Conservation (phyloP, 2,888 invertebrate species). For the Lasioglossum pauxillum region DNA sequence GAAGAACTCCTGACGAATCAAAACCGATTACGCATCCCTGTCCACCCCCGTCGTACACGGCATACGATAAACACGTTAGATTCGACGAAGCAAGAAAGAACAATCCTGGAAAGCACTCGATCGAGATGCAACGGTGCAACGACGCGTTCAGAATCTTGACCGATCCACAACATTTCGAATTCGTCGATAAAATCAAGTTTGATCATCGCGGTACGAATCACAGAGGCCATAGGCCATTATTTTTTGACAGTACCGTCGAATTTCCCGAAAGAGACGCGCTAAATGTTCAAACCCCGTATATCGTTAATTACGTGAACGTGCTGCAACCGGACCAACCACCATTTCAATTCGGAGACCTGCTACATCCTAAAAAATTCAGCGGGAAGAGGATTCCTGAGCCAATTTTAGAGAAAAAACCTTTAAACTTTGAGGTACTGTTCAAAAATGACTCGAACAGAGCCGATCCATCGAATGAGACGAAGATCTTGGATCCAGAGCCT, state of each 20-base stretch:
- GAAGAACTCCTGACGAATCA: background rate
- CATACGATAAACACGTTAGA: slow-evolving; percentile 31
- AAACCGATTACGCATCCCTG: slow-evolving; percentile 16
- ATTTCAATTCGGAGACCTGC: background rate
- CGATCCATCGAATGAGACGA: too few species aligned
- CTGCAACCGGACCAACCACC: slow-evolving; percentile 1
- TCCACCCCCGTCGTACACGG: background rate
- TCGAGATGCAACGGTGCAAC: slow-evolving; percentile 44
- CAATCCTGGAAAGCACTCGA: background rate
- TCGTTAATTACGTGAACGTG: slow-evolving; percentile 35
- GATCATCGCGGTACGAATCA: background rate
- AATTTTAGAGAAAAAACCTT: background rate
- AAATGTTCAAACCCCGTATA: slow-evolving; percentile 16
- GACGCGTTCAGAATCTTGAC: slow-evolving; percentile 39
- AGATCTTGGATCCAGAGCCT: background rate
- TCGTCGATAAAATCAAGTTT: background rate
- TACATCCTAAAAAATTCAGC: background rate
- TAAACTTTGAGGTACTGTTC: slow-evolving; percentile 4
- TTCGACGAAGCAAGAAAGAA: slow-evolving; percentile 4
- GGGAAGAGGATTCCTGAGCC: background rate
- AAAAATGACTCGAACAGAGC: background rate
- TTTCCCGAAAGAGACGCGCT: background rate
- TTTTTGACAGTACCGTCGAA: background rate
- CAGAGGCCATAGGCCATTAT: background rate
- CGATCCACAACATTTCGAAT: background rate